Evolutionary conservation across 2,888 invertebrate genomes (phyloP).

Genomic region (Scrobipalpa atriplicella): DNA sequence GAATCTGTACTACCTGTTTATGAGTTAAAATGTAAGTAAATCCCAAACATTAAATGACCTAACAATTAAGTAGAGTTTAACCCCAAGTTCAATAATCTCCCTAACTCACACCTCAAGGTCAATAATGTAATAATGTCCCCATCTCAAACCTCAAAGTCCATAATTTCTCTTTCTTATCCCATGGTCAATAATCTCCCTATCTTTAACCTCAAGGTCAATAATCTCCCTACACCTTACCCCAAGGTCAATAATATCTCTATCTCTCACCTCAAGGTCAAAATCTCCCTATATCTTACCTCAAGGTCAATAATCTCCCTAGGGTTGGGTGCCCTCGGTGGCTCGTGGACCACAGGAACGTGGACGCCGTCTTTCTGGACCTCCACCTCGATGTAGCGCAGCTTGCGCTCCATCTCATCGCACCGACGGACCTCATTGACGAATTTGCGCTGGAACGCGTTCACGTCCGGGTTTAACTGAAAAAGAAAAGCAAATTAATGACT

Average conservation of each 20-base stretch:
- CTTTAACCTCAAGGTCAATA: too few relatives aligned
- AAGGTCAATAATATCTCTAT: neutral
- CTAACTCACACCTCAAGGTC: constrained; percentile 84
- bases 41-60: too few relatives aligned
- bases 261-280: constrained; percentile 90
- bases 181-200: constrained; percentile 90
- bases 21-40: too few relatives aligned
- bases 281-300: constrained; percentile 81
- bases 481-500: constrained; percentile 17
- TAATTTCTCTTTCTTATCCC: neutral
- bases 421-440: constrained; percentile 95
- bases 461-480: constrained; percentile 90
- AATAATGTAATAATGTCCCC: constrained; percentile 93
- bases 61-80: too few relatives aligned
- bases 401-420: constrained; percentile 96
- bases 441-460: constrained; percentile 95
- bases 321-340: constrained; percentile 89
- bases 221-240: neutral
- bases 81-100: too few relatives aligned
- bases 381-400: constrained; percentile 92
- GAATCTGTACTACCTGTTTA: too few relatives aligned
- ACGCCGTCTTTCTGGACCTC: constrained; percentile 94
- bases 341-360: constrained; percentile 88
- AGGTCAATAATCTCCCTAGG: constrained; percentile 94
- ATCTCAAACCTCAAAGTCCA: too few relatives aligned